These are phyloP conservation scores for Raja brachyura DNA, from an alignment of 2,113 vertebrate genomes.

Conservation along the genomic window DNA sequence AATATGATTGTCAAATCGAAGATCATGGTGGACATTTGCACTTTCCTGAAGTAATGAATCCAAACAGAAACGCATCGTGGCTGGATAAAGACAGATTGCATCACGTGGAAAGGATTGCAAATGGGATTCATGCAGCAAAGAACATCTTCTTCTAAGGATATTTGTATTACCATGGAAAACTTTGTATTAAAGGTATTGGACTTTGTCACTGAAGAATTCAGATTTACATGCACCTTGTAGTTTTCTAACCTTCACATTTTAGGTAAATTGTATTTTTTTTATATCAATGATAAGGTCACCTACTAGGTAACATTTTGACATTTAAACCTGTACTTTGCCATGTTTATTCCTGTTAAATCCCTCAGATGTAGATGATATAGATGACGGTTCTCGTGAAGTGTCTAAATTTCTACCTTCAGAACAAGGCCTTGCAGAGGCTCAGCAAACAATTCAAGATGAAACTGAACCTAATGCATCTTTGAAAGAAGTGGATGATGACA, in stretches of 20 bases:
- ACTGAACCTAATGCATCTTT: constrained; percentile 74
- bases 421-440: constrained; percentile 79
- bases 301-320: constrained; percentile 84
- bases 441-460: constrained; percentile 74
- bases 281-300: constrained; percentile 66
- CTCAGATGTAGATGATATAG: constrained; percentile 99
- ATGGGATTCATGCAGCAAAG: constrained; percentile 18
- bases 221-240: constrained; percentile 67
- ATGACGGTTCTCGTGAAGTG: constrained; percentile 98
- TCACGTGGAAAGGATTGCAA: constrained; percentile 1
- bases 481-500: constrained; percentile 97
- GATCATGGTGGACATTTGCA: constrained; percentile 13
- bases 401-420: constrained; percentile 91
- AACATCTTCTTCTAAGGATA: neutral
- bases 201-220: constrained; percentile 35
- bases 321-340: constrained; percentile 99
- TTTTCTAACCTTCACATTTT: constrained; percentile 81
- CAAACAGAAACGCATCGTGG: neutral
- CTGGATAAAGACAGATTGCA: constrained; percentile 8
- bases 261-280: constrained; percentile 89
- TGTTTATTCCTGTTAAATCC: constrained; percentile 99
- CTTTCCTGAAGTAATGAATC: constrained; percentile 12
- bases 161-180: constrained; percentile 18
- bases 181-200: constrained; percentile 32
- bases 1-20: constrained; percentile 19